These are phyloP conservation scores for Argyrosomus japonicus DNA, from an alignment of 2,113 vertebrate genomes.

Conservation along the genomic window DNA sequence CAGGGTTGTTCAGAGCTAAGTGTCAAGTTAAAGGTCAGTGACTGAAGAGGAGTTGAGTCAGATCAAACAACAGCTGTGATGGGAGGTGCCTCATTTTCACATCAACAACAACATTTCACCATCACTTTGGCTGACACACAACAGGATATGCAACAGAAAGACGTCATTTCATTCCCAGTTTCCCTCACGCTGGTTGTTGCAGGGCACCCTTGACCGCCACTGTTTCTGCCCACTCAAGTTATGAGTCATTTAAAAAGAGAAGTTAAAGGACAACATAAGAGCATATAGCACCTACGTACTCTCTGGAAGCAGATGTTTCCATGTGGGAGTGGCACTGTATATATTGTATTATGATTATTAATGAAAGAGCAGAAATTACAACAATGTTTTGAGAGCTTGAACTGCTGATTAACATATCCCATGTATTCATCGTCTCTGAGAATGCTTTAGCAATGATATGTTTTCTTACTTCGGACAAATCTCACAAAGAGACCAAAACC, in stretches of 20 bases:
- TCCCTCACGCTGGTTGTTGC: slow-evolving; percentile 7
- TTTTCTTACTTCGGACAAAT: not conserved
- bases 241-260: slow-evolving; percentile 2
- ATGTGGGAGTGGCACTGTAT: not conserved
- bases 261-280: slow-evolving; percentile 9
- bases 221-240: not conserved
- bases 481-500: not conserved
- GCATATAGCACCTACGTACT: not conserved
- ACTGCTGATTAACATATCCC: not conserved
- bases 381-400: not conserved
- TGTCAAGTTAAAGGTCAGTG: slow-evolving; percentile 50
- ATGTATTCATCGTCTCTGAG: not conserved
- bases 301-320: not conserved
- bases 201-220: slow-evolving; percentile 24
- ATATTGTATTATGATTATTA: not conserved
- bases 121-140: slow-evolving; percentile 60
- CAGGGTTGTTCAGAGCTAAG: slow-evolving; percentile 35
- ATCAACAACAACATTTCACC: slow-evolving; percentile 47
- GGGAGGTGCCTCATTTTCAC: slow-evolving; percentile 28
- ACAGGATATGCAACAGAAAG: slow-evolving; percentile 47
- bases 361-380: not conserved
- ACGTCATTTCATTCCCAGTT: slow-evolving; percentile 18
- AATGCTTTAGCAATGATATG: not conserved
- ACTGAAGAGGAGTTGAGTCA: slow-evolving; percentile 13
- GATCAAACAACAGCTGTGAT: slow-evolving; percentile 29